These are phyloP conservation scores for Cottoperca gobio DNA, from an alignment of 2,797 vertebrate genomes.

Conservation along the genomic window DNA sequence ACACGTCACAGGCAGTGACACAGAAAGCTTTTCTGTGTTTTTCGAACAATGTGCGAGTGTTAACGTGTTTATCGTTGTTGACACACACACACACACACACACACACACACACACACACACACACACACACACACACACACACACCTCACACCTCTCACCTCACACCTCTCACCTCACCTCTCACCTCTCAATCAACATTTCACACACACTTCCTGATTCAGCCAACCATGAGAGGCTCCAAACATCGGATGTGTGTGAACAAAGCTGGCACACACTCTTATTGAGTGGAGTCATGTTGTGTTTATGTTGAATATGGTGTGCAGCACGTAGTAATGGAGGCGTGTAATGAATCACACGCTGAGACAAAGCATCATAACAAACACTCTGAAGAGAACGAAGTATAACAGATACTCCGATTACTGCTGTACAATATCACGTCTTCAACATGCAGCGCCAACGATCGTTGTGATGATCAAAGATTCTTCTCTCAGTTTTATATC, in stretches of 20 bases:
- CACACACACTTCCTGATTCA: constrained; percentile 40
- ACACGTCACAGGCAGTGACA: not conserved
- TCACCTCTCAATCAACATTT: constrained; percentile 22
- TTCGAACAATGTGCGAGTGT: constrained; percentile 8
- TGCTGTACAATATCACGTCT: too few species aligned
- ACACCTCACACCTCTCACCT: constrained; percentile 9
- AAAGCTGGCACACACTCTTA: constrained; percentile 37
- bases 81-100: not conserved
- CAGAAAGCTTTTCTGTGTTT: constrained; percentile 30
- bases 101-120: not conserved
- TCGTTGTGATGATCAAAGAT: too few species aligned
- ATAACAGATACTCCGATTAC: not conserved
- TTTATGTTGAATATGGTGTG: constrained; percentile 26
- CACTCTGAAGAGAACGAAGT: not conserved
- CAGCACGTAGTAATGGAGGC: constrained; percentile 3
- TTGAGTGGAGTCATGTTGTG: constrained; percentile 42
- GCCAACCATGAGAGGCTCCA: constrained; percentile 13
- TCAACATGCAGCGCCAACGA: too few species aligned
- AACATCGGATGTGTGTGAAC: constrained; percentile 32
- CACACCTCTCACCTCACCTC: constrained; percentile 26
- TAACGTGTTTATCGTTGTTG: not conserved
- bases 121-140: not conserved
- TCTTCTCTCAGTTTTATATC: too few species aligned
- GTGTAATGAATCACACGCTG: not conserved
- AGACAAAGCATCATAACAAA: not conserved